Evolutionary conservation across 2,888 invertebrate species (phyloP), one percentile per base, ranked within the genome.

Genomic region (Troides helena): DNA sequence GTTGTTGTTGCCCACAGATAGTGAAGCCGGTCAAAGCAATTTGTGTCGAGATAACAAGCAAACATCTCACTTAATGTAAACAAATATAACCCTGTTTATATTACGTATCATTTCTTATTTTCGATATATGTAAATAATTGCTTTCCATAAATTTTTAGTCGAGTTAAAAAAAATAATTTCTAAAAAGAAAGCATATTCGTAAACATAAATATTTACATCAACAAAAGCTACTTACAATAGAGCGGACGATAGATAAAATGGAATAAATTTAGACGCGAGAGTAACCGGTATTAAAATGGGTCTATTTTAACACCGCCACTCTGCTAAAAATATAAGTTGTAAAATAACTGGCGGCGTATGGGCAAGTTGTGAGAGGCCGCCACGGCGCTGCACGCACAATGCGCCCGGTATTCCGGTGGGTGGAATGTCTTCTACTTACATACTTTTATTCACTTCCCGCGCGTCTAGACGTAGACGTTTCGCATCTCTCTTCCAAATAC

Each of bases 391-490:
- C 77, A 81, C 78, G 79, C 81, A 80, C 78, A 80, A 80, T 76
- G 73, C 73, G 74, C 70, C 71, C 71, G 77, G 78, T 77, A 79
- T 79, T 80, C 75, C 81, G 75, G 73, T 72, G 76, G 80, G 78
- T 79, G 83, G 84, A 85, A 87, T 87, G 81, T 82, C 83, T 83
- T 85, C 82, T 81, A 82, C 84, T 83, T 81, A 82, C 80, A 83
- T 82, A 85, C 84, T 85, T 83, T 84, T 85, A 78, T 85, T 85
- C 81, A 86, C 84, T 88, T 89, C 86, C 87, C 86, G 85, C 85
- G 85, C 85, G 89, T 90, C 90, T 90, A 90, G 88, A 89, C 90
- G 82, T 72, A 71, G 72, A 69, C 67, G 62, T 65, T 70, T 23
- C n/a, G 53, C 17, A 14, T 21, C 50, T 59, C 23, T 70, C 71